A percentile compares a stretch with the other conserved stretches of the same genome.
Evolutionary conservation across 2,113 vertebrate genomes (phyloP).

Genomic region (Mastomys coucha): DNA sequence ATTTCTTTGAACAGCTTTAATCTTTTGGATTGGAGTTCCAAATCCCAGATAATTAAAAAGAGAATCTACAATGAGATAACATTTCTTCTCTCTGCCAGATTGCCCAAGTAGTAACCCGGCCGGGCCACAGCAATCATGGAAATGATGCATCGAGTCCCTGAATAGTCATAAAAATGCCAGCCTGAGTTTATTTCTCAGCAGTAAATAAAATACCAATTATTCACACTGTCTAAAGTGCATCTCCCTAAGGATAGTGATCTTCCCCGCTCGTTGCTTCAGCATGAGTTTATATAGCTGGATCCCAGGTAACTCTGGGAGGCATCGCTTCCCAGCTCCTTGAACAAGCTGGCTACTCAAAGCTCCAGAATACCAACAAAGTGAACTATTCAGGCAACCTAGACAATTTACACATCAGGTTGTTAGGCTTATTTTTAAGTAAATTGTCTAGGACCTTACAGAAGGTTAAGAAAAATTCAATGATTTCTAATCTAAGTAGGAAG

Average conservation of each 20-base stretch:
- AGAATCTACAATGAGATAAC: constrained; percentile 61
- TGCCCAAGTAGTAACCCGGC: constrained; percentile 21
- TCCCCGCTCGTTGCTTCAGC: not conserved
- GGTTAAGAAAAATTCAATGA: not conserved
- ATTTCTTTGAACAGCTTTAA: constrained; percentile 69
- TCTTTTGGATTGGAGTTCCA: constrained; percentile 66
- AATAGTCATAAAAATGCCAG: constrained; percentile 74
- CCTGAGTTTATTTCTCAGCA: constrained; percentile 61
- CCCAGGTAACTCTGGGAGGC: not conserved
- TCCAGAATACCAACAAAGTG: not conserved
- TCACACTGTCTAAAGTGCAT: constrained; percentile 54
- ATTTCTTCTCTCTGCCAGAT: constrained; percentile 63
- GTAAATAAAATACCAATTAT: constrained; percentile 76
- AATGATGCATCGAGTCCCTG: constrained; percentile 55
- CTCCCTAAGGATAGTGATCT: not conserved
- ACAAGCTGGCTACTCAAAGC: not conserved
- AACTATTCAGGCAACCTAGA: not conserved
- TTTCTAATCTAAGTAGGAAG: not conserved
- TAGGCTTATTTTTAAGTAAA: not conserved
- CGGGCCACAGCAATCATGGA: constrained; percentile 57
- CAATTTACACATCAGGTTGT: not conserved
- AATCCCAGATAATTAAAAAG: constrained; percentile 79
- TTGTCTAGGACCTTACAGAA: not conserved
- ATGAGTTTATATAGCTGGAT: not conserved
- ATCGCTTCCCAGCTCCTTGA: not conserved